Conservation (phyloP, 2,888 invertebrate genomes). For the Polymixis flavicincta region DNA sequence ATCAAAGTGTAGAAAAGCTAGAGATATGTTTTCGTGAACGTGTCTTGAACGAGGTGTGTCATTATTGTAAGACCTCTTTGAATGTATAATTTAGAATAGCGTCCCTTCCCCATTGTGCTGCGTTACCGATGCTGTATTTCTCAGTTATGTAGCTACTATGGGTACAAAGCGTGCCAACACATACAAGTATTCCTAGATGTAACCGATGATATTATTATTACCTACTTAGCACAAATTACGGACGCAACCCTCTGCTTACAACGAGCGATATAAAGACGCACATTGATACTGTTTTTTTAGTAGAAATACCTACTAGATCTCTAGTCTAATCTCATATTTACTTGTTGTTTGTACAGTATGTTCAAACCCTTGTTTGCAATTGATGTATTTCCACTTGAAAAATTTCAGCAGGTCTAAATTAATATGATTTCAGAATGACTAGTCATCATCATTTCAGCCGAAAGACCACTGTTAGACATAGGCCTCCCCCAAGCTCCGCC, state of each 20-base stretch:
- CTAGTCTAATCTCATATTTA: background rate
- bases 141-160: constrained; percentile 24
- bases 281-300: background rate
- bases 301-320: background rate
- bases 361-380: background rate
- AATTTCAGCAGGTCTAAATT: too few relatives aligned
- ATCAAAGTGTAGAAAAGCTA: constrained; percentile 25
- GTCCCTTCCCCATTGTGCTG: background rate
- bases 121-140: constrained; percentile 43
- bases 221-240: constrained; percentile 40
- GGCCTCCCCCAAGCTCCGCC: too few relatives aligned
- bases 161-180: constrained; percentile 67
- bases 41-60: background rate
- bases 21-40: background rate
- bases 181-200: constrained; percentile 64
- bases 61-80: constrained; percentile 16
- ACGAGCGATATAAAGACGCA: background rate
- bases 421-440: too few relatives aligned
- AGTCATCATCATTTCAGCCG: too few relatives aligned
- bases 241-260: background rate
- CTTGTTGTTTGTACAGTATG: background rate
- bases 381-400: background rate
- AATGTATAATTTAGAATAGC: background rate
- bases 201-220: constrained; percentile 48
- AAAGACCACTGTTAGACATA: too few relatives aligned